phyloP scores from a whole-genome alignment of 1,140 invertebrate species.

The Cydia strobilella region DNA sequence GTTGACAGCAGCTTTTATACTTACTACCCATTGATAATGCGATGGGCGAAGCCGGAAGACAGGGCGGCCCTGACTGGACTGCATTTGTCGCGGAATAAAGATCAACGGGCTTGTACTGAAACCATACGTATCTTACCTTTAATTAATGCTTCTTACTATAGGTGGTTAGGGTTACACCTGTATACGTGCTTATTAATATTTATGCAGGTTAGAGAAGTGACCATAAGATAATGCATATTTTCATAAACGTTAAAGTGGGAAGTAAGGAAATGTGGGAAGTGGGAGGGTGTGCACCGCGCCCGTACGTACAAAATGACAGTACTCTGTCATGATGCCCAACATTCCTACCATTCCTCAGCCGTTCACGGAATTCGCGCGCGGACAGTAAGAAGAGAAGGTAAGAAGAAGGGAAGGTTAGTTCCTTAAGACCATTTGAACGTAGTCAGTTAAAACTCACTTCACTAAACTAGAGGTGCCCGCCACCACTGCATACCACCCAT shows the following conservation, averaged over 20 bases:
- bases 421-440: too few species aligned
- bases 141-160: background rate
- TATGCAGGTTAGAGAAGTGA: background rate
- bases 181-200: background rate
- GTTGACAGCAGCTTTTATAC: conserved; percentile 43
- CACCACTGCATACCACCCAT: too few species aligned
- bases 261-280: too few species aligned
- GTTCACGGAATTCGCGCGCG: too few species aligned
- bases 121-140: conserved; percentile 40
- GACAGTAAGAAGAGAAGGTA: too few species aligned
- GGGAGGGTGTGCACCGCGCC: too few species aligned
- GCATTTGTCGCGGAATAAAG: conserved; percentile 45
- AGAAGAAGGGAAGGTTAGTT: too few species aligned
- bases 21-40: conserved; percentile 36
- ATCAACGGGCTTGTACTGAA: conserved; percentile 36
- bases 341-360: too few species aligned
- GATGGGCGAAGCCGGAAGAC: conserved; percentile 48
- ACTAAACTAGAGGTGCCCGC: too few species aligned
- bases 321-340: too few species aligned
- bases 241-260: background rate
- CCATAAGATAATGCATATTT: background rate
- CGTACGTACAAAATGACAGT: too few species aligned
- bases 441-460: too few species aligned
- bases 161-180: background rate
- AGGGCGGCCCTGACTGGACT: conserved; percentile 46